Conservation (phyloP, 2,888 invertebrate species). For the Latheticus oryzae region DNA sequence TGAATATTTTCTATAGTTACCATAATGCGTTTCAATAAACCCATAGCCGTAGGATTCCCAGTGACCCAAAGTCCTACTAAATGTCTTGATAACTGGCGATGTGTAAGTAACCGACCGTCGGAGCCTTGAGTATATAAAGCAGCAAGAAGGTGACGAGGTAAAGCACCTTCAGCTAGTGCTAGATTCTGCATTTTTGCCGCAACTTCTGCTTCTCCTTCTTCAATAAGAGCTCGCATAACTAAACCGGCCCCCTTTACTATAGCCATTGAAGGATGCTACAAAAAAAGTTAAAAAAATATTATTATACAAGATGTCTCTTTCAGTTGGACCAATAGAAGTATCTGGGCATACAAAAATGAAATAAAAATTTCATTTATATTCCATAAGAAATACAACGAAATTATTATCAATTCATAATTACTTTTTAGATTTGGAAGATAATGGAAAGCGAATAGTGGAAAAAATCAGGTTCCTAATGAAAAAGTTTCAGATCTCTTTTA, state of each 20-base stretch:
- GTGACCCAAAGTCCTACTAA: slow-evolving; percentile 96
- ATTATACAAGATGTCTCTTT: too few relatives aligned
- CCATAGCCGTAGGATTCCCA: slow-evolving; percentile 91
- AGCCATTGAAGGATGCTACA: slow-evolving; percentile 93
- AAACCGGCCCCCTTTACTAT: slow-evolving; percentile 98
- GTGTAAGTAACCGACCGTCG: slow-evolving; percentile 86
- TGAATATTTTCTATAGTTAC: slow-evolving; percentile 67
- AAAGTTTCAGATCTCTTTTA: too few relatives aligned
- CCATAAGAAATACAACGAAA: neutral
- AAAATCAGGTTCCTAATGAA: too few relatives aligned
- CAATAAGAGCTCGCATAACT: slow-evolving; percentile 96
- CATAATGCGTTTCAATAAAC: slow-evolving; percentile 86
- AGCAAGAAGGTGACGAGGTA: slow-evolving; percentile 91
- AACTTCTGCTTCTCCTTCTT: slow-evolving; percentile 94
- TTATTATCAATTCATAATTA: too few relatives aligned
- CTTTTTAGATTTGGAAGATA: too few relatives aligned
- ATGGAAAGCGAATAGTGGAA: too few relatives aligned
- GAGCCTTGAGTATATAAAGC: slow-evolving; percentile 86
- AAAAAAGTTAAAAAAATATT: neutral
- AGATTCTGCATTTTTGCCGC: slow-evolving; percentile 95
- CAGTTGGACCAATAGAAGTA: slow-evolving; percentile 9
- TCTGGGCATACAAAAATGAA: too few relatives aligned
- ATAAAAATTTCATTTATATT: too few relatives aligned
- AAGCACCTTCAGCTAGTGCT: slow-evolving; percentile 95
- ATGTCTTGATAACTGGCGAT: slow-evolving; percentile 92